Evolutionary conservation across 2,888 invertebrate genomes (phyloP).

Genomic region (Spodoptera picta): DNA sequence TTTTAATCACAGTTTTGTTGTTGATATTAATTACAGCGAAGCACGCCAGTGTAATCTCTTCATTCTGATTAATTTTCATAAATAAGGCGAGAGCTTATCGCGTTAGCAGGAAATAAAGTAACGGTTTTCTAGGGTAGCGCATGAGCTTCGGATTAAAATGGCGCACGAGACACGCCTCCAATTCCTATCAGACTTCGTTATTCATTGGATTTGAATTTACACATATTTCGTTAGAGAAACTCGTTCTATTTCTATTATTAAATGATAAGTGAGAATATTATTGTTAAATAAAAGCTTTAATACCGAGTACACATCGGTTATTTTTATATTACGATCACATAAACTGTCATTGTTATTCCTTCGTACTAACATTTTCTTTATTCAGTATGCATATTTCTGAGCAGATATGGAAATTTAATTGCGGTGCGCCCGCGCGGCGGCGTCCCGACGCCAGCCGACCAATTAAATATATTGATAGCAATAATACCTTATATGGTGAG

Average conservation of each 20-base stretch:
- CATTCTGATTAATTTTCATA: conserved; percentile 50
- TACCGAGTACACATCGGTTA: neutral
- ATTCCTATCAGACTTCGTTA: neutral
- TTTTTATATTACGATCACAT: conserved; percentile 37
- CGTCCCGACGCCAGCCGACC: conserved; percentile 58
- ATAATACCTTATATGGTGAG: conserved; percentile 67
- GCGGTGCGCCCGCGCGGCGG: conserved; percentile 57
- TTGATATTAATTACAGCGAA: conserved; percentile 38
- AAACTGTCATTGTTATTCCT: conserved; percentile 45
- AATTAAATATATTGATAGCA: conserved; percentile 76
- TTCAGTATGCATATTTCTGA: conserved; percentile 58
- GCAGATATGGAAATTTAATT: conserved; percentile 71
- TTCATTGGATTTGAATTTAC: neutral
- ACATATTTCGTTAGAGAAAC: no score
- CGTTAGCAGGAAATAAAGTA: conserved; percentile 45
- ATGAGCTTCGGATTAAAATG: conserved; percentile 30
- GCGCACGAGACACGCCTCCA: neutral
- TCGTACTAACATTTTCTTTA: conserved; percentile 54
- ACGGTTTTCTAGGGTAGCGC: conserved; percentile 32
- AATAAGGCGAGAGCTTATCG: conserved; percentile 45
- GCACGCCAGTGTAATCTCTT: conserved; percentile 39
- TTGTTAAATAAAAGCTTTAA: neutral
- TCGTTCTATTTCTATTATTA: no score
- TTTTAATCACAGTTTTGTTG: conserved; percentile 44
- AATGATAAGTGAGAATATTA: neutral